Base-by-base conservation (phyloP, 2,888 invertebrate genomes). In the Drosophila kanekoi region DNA sequence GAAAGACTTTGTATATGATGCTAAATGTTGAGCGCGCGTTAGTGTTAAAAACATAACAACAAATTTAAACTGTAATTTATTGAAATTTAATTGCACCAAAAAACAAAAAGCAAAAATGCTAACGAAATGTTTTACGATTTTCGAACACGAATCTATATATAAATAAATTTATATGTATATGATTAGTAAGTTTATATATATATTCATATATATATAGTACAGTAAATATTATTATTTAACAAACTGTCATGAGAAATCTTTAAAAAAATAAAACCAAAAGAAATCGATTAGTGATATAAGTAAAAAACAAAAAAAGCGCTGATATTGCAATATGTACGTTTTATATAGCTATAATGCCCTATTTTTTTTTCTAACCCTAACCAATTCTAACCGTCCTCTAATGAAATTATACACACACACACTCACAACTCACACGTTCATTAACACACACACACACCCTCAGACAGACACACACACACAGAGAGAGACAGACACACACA, bases 1-100 rank as follows among this genome's bases (percentile, higher is more conserved):
- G 70, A 84, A 84, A 84, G 84, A 84, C 84, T 84, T 87, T 87
- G 82, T 87, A 81, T 77, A 83, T 86, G 86, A 86, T 83, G 86
- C 83, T 82, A 82, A 73, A 65, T 70, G 66, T 81, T 72, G 59
- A 72, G 67, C 63, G 60, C 81, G 81, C 64, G 64, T 79, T 79
- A 79, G 77, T 71, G 63, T 75, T 78, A 20, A 74, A 72, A 62
- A 65, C 28, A 63, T 3, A 51, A 37, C n/a, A 37, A 9, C 8
- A 53, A 32, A 58, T 49, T n/a, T 64, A 67, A 58, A 72, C 40
- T 82, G 83, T 84, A 84, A 80, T 85, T 87, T 87, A 85, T 75
- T 81, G 66, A 85, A 87, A 85, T 72, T 85, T 82, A 82, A 73
- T 76, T 74, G 84, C 87, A 84, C 84, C 84, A 84, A 81, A 87